These are phyloP conservation scores for Drosophila tsacasi DNA, from an alignment of 1,140 invertebrate species.

Conservation along the genomic window DNA sequence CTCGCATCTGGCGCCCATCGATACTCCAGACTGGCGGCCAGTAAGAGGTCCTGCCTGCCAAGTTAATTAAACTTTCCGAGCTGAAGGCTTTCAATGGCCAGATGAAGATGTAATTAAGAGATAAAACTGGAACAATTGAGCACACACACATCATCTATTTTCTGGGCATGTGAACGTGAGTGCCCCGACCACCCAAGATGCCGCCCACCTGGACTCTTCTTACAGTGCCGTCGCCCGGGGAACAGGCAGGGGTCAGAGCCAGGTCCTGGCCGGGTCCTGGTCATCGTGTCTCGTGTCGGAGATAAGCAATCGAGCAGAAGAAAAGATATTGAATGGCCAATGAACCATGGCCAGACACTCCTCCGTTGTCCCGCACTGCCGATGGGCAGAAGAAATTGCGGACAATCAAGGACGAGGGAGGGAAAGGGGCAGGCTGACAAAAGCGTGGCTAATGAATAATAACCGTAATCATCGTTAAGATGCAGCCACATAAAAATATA, in stretches of 20 bases:
- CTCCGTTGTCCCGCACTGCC: not conserved
- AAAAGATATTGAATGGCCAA: slow-evolving; percentile 52
- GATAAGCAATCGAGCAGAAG: slow-evolving; percentile 46
- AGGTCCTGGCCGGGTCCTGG: slow-evolving; percentile 3
- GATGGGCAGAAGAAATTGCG: slow-evolving; percentile 41
- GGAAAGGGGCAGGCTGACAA: slow-evolving; percentile 34
- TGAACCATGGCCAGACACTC: slow-evolving; percentile 41
- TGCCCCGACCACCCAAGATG: slow-evolving; percentile 14
- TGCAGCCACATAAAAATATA: slow-evolving; percentile 50
- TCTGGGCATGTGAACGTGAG: slow-evolving; percentile 3
- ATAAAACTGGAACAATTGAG: slow-evolving; percentile 73
- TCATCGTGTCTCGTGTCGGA: slow-evolving; percentile 12
- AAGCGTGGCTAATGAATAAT: slow-evolving; percentile 73
- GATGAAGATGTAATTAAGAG: slow-evolving; percentile 81
- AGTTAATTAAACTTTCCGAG: slow-evolving; percentile 79
- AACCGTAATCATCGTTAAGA: slow-evolving; percentile 69
- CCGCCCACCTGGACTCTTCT: slow-evolving; percentile 25
- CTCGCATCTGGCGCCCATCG: slow-evolving; percentile 18
- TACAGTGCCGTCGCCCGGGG: not conserved
- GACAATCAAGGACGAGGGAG: slow-evolving; percentile 50
- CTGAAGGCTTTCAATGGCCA: slow-evolving; percentile 56
- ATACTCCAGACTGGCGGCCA: slow-evolving; percentile 28
- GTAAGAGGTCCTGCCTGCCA: slow-evolving; percentile 25
- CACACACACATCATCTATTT: slow-evolving; percentile 27
- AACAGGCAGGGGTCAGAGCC: slow-evolving; percentile 5